Conservation (phyloP, 2,797 vertebrate genomes). For the Sphaeramia orbicularis region DNA sequence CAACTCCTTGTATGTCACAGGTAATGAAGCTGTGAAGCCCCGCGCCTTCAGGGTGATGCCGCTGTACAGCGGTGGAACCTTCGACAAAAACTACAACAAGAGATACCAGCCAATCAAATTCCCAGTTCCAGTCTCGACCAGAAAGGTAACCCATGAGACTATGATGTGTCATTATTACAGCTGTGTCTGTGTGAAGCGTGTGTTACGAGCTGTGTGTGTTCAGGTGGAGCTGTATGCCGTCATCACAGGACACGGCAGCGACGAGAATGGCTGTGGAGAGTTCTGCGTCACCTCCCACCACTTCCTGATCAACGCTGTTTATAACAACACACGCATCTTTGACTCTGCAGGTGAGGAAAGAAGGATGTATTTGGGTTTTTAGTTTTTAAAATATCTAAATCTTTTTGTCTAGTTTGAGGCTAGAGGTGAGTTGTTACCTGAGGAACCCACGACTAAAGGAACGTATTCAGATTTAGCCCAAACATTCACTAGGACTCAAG, state of each 20-base stretch:
- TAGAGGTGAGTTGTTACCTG: no score
- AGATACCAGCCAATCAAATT: constrained; percentile 78
- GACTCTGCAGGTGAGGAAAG: constrained; percentile 81
- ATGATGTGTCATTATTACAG: no score
- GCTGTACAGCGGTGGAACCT: constrained; percentile 83
- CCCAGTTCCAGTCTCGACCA: constrained; percentile 69
- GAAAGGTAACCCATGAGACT: constrained; percentile 70
- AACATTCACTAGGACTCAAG: no score
- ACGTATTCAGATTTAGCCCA: no score
- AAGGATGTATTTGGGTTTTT: background rate
- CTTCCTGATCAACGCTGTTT: constrained; percentile 79
- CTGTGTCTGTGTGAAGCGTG: background rate
- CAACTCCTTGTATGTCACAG: constrained; percentile 40
- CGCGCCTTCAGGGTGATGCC: constrained; percentile 73
- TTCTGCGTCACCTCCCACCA: constrained; percentile 88
- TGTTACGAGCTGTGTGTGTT: background rate
- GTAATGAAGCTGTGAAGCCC: constrained; percentile 36
- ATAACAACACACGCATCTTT: constrained; percentile 82
- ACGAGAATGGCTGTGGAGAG: constrained; percentile 84
- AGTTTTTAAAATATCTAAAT: no score
- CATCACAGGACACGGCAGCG: constrained; percentile 86
- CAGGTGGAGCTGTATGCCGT: constrained; percentile 87
- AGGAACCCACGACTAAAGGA: no score
- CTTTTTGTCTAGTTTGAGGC: no score
- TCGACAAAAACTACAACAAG: constrained; percentile 85